Evolutionary conservation across 2,888 invertebrate species (phyloP), one percentile per base, ranked within the genome.

Genomic region (Epirrhoe tristata): DNA sequence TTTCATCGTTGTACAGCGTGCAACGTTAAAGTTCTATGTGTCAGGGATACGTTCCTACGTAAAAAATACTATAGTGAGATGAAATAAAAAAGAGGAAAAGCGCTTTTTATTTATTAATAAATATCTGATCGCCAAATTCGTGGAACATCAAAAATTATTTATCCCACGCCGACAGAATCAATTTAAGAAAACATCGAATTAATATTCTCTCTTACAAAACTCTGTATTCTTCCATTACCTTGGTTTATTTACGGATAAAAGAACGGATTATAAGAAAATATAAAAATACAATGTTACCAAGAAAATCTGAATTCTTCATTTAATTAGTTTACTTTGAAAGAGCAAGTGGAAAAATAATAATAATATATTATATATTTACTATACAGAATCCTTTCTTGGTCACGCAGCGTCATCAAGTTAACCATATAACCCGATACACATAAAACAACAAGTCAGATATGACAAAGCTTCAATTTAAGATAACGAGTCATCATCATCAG

Each of bases 121-220:
- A 32, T 39, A 39, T 14, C 14, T 46, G n/a, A 46, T 14, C 5
- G 46, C 14, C 46, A 46, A 46, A 46, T 14, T 46, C 46, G 12
- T 43, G 39, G 12, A 43, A 43, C 12, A 43, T 10, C 12, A 43
- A 12, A 43, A 12, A 12, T 43, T 43, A 12, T 12, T 43, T 43
- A 12, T 6, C 48, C 17, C 31, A 8, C 31, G 14, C 14, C 17
- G 14, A 50, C 48, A 48, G 69, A 63, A 67, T 74, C 78, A 78
- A 82, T 85, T 84, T 82, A 85, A 85, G 82, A 81, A 83, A 83
- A 83, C 86, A 87, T 83, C 87, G 87, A 87, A 88, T 89, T 85
- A 89, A 89, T 86, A 85, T 84, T 82, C 82, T 81, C 79, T 78
- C 80, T 83, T 83, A 84, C 88, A 82, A 81, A 81, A 76, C 76